Evolutionary conservation across 1,140 invertebrate species (phyloP), one percentile per base, ranked within the genome.

Genomic region (Leptinotarsa defecta): DNA sequence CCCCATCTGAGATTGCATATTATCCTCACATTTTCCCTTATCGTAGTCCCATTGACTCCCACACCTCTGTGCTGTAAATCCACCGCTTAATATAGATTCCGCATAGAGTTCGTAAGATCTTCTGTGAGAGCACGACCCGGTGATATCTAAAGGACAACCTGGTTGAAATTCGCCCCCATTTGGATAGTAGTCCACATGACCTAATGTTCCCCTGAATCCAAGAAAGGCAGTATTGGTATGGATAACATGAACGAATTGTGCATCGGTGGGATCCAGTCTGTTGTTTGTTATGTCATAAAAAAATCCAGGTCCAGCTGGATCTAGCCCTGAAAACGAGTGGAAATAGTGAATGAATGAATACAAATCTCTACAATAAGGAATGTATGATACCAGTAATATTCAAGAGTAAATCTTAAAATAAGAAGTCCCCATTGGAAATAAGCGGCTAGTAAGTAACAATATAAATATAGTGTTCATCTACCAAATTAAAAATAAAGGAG

Each of bases 121-220:
- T 57, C 86, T 86, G 78, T 90, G 90, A 11, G 88, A 85, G 71
- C 89, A 91, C 70, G 24, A 81, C 34, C 71, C 71, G 6, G 34
- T 24, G n/a, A 84, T 34, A 83, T 89, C 87, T 3, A 85, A 83
- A 0, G 79, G 82, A 75, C 94, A 95, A 2, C 93, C 93, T 6
- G 91, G 91, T 81, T 94, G 93, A 13, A 85, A 79, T 1, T 84
- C 85, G 4, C 91, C 91, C 27, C 91, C 91, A 81, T 93, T 93
- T 13, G 91, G 90, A 83, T 91, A 92, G 81, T 93, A 94, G 84
- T 94, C 92, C 52, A 89, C 90, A 81, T 92, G 89, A 5, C 91
- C 91, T 72, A 92, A 81, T 0, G 89, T 87, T 3, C 87, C 88
- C 43, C 84, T 83, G 78, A 91, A 91, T 3, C 90, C 91, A 27